A percentile compares a stretch with the other conserved stretches of the same genome.
Conservation (phyloP, 1,140 invertebrate genomes). For the Pachypsylla venusta region DNA sequence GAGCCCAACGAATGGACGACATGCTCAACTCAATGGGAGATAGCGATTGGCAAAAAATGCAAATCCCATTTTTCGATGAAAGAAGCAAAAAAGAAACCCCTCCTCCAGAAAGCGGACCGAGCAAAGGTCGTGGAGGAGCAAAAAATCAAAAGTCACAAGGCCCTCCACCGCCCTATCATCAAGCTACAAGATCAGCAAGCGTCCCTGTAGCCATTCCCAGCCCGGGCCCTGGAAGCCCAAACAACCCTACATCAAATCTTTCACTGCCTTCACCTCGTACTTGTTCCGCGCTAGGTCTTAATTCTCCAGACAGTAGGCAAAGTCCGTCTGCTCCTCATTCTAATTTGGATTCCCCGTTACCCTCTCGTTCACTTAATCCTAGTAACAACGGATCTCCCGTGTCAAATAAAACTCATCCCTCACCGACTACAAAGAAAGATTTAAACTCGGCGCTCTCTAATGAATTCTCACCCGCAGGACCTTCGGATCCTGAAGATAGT, state of each 20-base stretch:
- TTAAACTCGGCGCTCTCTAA: slow-evolving; percentile 26
- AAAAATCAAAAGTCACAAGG: slow-evolving; percentile 43
- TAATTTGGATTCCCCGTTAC: slow-evolving; percentile 35
- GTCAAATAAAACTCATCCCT: slow-evolving; percentile 31
- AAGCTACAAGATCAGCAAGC: slow-evolving; percentile 63
- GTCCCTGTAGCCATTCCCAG: slow-evolving; percentile 63
- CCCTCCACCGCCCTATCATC: slow-evolving; percentile 72
- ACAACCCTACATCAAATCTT: slow-evolving; percentile 51
- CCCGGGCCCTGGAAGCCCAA: slow-evolving; percentile 51
- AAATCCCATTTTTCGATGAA: slow-evolving; percentile 65
- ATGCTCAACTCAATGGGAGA: slow-evolving; percentile 38
- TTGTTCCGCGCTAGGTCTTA: slow-evolving; percentile 39
- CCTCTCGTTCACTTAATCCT: slow-evolving; percentile 34
- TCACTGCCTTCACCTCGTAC: slow-evolving; percentile 52
- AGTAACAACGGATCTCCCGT: slow-evolving; percentile 57
- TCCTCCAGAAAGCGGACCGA: slow-evolving; percentile 29
- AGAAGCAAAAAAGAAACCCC: slow-evolving; percentile 36
- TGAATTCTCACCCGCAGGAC: slow-evolving; percentile 25
- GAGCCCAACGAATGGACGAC: slow-evolving; percentile 32
- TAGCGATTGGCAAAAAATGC: slow-evolving; percentile 75
- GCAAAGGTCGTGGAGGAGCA: slow-evolving; percentile 21
- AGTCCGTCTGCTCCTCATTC: slow-evolving; percentile 38
- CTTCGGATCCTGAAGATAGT: slow-evolving; percentile 42
- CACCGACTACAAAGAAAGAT: slow-evolving; percentile 29
- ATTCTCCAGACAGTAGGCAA: slow-evolving; percentile 49